phyloP scores from a whole-genome alignment of 2,888 invertebrate genomes.

The Aphrophora alni region DNA sequence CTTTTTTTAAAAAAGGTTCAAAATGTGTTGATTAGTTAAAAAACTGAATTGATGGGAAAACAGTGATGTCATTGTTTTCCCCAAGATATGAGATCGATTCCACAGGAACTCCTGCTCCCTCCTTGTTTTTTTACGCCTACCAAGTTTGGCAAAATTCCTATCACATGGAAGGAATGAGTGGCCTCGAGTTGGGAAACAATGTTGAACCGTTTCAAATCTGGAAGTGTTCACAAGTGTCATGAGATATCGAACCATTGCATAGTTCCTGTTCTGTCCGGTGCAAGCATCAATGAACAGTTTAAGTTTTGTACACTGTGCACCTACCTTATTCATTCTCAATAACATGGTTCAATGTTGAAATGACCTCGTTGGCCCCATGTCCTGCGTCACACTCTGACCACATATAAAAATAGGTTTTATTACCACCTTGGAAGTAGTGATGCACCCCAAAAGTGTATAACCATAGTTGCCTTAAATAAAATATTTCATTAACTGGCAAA shows the following conservation, averaged over 20 bases:
- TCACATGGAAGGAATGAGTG: constrained; percentile 47
- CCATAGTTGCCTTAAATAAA: too few relatives aligned
- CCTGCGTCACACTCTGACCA: too few relatives aligned
- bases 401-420: too few relatives aligned
- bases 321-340: too few relatives aligned
- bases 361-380: too few relatives aligned
- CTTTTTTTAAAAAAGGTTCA: constrained; percentile 20
- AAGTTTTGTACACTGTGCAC: constrained; percentile 15
- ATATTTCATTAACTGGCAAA: too few relatives aligned
- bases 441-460: too few relatives aligned
- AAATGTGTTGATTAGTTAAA: constrained; percentile 26
- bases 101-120: constrained; percentile 23
- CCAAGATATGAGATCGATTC: constrained; percentile 20
- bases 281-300: constrained; percentile 42
- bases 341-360: too few relatives aligned
- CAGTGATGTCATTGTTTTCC: constrained; percentile 26
- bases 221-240: constrained; percentile 13
- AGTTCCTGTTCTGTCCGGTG: constrained; percentile 47
- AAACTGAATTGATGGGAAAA: constrained; percentile 15
- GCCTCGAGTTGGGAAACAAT: constrained; percentile 41
- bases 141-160: constrained; percentile 44
- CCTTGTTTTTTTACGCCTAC: constrained; percentile 40
- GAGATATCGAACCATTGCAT: constrained; percentile 38
- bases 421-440: too few relatives aligned
- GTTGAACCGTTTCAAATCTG: constrained; percentile 42